phyloP scores from a whole-genome alignment of 2,113 vertebrate species.

The Sporophila hypoxantha region DNA sequence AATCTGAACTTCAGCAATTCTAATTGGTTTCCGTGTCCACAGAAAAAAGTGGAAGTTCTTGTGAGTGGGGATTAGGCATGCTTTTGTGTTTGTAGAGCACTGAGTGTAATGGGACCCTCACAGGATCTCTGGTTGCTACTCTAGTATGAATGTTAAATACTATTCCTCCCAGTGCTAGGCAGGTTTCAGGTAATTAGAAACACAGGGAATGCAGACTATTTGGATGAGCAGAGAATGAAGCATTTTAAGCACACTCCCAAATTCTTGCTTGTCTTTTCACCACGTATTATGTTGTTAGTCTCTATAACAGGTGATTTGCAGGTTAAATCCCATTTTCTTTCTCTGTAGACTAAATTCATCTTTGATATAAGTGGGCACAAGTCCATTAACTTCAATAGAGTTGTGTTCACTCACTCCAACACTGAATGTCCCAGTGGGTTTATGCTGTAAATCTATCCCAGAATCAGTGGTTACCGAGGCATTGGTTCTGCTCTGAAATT shows the following conservation, averaged over 20 bases:
- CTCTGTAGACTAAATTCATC: constrained; percentile 34
- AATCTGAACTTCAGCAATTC: not conserved
- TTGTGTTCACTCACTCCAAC: constrained; percentile 22
- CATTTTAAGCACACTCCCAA: not conserved
- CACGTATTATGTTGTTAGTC: not conserved
- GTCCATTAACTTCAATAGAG: constrained; percentile 52
- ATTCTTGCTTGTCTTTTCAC: constrained; percentile 34
- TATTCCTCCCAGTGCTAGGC: not conserved
- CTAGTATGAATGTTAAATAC: not conserved
- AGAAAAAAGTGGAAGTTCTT: not conserved
- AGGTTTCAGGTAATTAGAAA: constrained; percentile 16
- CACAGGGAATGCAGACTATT: not conserved
- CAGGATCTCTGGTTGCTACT: constrained; percentile 4
- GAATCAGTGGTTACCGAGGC: constrained; percentile 18
- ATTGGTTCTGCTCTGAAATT: constrained; percentile 39
- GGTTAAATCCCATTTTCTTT: constrained; percentile 50
- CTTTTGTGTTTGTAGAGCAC: constrained; percentile 21
- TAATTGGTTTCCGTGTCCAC: not conserved
- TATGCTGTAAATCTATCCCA: constrained; percentile 50
- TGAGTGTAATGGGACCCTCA: not conserved
- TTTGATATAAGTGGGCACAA: constrained; percentile 16
- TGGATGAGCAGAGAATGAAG: not conserved
- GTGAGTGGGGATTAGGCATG: not conserved
- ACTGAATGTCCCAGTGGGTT: constrained; percentile 32
- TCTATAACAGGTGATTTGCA: constrained; percentile 37